These are phyloP conservation scores for Scortum barcoo DNA, from an alignment of 2,113 vertebrate genomes.

Conservation along the genomic window DNA sequence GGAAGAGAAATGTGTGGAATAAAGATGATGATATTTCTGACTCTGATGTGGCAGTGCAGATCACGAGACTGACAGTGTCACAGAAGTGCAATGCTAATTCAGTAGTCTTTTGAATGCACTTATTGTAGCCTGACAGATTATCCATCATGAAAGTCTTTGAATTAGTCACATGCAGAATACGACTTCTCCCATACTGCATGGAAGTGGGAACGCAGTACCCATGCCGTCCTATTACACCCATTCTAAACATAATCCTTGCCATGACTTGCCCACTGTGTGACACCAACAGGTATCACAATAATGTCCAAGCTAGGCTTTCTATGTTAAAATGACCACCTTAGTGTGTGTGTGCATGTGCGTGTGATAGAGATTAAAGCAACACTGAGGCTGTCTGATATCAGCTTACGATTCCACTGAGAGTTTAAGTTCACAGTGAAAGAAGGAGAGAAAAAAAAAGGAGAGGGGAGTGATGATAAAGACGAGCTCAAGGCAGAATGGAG, in stretches of 20 bases:
- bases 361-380: conserved; percentile 61
- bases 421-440: conserved; percentile 74
- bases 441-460: conserved; percentile 4
- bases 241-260: conserved; percentile 32
- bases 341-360: conserved; percentile 18
- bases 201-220: not conserved
- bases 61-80: too few species aligned
- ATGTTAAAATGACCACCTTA: conserved; percentile 66
- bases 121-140: not conserved
- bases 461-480: conserved; percentile 56
- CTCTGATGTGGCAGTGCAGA: too few species aligned
- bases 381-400: conserved; percentile 68
- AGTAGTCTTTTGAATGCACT: too few species aligned
- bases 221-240: not conserved
- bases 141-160: not conserved
- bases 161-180: too few species aligned
- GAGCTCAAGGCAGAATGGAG: conserved; percentile 67
- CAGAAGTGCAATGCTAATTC: too few species aligned
- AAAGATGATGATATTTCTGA: not conserved
- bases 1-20: not conserved
- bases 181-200: not conserved
- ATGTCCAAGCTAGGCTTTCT: conserved; percentile 23
- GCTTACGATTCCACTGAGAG: conserved; percentile 67
- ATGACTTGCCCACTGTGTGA: conserved; percentile 53
- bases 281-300: conserved; percentile 39